Conservation (phyloP, 2,888 invertebrate genomes). For the Drosophila limbata region DNA sequence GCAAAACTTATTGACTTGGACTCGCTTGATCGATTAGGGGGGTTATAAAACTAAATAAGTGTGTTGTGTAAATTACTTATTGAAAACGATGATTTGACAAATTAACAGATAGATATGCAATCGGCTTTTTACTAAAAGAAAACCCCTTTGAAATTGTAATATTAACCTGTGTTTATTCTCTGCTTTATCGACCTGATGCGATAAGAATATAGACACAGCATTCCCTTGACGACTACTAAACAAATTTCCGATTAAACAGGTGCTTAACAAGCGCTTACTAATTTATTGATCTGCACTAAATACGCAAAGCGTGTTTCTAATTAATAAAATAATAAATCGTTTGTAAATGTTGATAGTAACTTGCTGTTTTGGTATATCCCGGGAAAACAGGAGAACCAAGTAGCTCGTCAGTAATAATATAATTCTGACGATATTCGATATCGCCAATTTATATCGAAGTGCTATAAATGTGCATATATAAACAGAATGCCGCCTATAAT, state of each 20-base stretch:
- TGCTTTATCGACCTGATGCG: neutral
- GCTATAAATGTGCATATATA: conserved; percentile 26
- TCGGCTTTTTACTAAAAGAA: neutral
- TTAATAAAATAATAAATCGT: conserved; percentile 36
- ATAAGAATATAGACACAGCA: conserved; percentile 16
- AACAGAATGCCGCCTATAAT: conserved; percentile 42
- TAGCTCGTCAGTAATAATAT: neutral
- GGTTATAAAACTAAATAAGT: neutral
- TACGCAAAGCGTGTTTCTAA: conserved; percentile 31
- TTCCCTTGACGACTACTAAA: conserved; percentile 7
- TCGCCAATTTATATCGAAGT: conserved; percentile 41
- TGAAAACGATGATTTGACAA: conserved; percentile 1
- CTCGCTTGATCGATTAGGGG: neutral
- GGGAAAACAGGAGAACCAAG: conserved; percentile 5
- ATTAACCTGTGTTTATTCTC: neutral
- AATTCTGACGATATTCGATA: conserved; percentile 20
- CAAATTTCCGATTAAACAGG: conserved; percentile 5
- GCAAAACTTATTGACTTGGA: neutral
- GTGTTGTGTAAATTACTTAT: neutral
- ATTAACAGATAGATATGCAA: conserved; percentile 7
- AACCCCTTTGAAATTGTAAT: conserved; percentile 2
- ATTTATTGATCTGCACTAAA: conserved; percentile 2
- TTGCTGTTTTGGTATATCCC: conserved; percentile 2
- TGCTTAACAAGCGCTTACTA: conserved; percentile 11
- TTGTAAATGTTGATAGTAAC: conserved; percentile 26